Evolutionary conservation across 2,888 invertebrate genomes (phyloP), one percentile per base, ranked within the genome.

Genomic region (Reticulitermes lucifugus): DNA sequence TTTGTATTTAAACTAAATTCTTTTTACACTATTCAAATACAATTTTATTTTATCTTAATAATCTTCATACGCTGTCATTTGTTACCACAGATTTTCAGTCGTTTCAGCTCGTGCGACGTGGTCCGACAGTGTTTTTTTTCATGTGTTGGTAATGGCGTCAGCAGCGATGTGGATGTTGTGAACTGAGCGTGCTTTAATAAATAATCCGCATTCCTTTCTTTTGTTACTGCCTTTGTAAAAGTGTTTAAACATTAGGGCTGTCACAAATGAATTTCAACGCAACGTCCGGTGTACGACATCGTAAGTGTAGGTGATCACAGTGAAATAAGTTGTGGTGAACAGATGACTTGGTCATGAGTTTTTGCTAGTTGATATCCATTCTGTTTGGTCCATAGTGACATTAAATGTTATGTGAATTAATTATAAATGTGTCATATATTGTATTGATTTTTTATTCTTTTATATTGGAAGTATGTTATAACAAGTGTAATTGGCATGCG

Each of bases 221-320:
- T 25, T 65, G 10, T 65, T 25, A n/a, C 9, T 65, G 10, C 6
- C 25, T 25, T 65, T 25, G 65, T 65, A n/a, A 6, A 65, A n/a
- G 14, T 65, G 2, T n/a, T 65, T 65, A 9, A 55, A 14, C 14
- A 55, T n/a, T n/a, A 65, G 10, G 25, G 65, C 65, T 65, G 4
- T 65, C 65, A 65, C 85, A 79, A 51, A 88, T 88, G 88, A 87
- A 88, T 86, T 88, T 85, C 73, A 88, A 88, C 85, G 87, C 88
- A 46, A 85, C 86, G n/a, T 83, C 87, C 51, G 87, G 86, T 55
- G 86, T 86, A 79, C 87, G 87, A 83, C 87, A 87, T 86, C 88
- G 88, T 88, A 87, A 87, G 88, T 88, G 87, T 87, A 87, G 84
- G 87, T 87, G 85, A 85, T 85, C 84, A 83, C 84, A 86, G 82